Evolutionary conservation across 2,113 vertebrate genomes (phyloP).

Genomic region (Notarius lentiginosus): DNA sequence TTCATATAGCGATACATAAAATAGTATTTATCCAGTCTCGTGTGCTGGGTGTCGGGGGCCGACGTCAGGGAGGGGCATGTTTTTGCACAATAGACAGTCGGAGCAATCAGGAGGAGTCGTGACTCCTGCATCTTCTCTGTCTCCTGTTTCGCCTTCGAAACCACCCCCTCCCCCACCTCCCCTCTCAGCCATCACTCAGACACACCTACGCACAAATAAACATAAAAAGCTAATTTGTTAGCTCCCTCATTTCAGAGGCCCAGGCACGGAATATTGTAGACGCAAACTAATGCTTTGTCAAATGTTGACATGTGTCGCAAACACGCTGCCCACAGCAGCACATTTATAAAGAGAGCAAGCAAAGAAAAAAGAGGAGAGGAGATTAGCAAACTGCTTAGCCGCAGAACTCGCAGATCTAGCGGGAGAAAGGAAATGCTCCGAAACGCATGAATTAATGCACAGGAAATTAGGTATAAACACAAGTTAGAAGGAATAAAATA

Average conservation of each 20-base stretch:
- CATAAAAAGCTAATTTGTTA: constrained; percentile 79
- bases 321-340: constrained; percentile 67
- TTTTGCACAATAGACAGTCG: constrained; percentile 69
- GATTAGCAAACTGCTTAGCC: constrained; percentile 54
- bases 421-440: constrained; percentile 15
- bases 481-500: background rate
- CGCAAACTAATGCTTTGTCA: constrained; percentile 73
- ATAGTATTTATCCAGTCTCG: constrained; percentile 79
- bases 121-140: constrained; percentile 65
- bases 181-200: constrained; percentile 56
- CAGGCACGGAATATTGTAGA: constrained; percentile 69
- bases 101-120: constrained; percentile 69
- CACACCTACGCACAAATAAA: constrained; percentile 76
- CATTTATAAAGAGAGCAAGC: constrained; percentile 58
- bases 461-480: background rate
- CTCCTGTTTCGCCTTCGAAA: constrained; percentile 40
- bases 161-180: constrained; percentile 33
- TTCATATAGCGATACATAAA: constrained; percentile 80
- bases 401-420: constrained; percentile 5
- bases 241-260: constrained; percentile 69
- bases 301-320: constrained; percentile 77
- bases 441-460: constrained; percentile 3
- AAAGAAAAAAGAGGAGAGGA: constrained; percentile 54
- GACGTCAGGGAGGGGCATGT: constrained; percentile 70
- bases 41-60: constrained; percentile 66